A percentile compares a stretch with the other conserved stretches of the same genome.
phyloP scores from a whole-genome alignment of 2,797 vertebrate species.

The Onychomys arenicola region DNA sequence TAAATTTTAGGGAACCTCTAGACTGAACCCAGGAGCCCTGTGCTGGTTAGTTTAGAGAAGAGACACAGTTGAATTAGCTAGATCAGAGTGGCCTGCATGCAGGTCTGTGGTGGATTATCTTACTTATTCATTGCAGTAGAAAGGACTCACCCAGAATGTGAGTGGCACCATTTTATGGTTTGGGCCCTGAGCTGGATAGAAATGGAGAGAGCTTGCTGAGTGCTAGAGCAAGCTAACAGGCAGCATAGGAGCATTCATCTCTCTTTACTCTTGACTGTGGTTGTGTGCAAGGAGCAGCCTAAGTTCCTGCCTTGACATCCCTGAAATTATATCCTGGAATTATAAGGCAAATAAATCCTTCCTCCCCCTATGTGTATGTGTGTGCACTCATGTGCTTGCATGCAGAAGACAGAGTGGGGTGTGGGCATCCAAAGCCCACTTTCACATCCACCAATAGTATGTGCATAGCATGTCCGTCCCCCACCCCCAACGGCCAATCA shows the following conservation, averaged over 20 bases:
- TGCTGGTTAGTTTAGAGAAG: not conserved
- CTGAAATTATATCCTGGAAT: not conserved
- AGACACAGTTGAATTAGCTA: not conserved
- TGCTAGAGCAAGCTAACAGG: not conserved
- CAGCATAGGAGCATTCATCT: not conserved
- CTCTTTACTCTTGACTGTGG: no score
- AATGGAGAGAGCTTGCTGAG: not conserved
- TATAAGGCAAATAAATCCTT: not conserved
- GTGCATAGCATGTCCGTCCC: constrained; percentile 92
- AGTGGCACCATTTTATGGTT: not conserved
- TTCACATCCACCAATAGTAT: constrained; percentile 95
- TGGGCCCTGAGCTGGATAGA: not conserved
- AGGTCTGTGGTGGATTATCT: no score
- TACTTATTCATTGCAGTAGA: not conserved
- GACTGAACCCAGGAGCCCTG: not conserved
- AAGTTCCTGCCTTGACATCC: not conserved
- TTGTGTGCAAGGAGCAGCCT: not conserved
- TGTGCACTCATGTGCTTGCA: not conserved
- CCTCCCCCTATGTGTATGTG: not conserved
- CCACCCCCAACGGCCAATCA: constrained; percentile 94
- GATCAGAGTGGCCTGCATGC: no score
- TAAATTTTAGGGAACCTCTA: not conserved
- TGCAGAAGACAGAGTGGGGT: not conserved
- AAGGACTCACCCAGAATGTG: not conserved
- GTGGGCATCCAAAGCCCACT: constrained; percentile 92